phyloP scores from a whole-genome alignment of 2,888 invertebrate genomes.

The Onthophagus sagittarius region DNA sequence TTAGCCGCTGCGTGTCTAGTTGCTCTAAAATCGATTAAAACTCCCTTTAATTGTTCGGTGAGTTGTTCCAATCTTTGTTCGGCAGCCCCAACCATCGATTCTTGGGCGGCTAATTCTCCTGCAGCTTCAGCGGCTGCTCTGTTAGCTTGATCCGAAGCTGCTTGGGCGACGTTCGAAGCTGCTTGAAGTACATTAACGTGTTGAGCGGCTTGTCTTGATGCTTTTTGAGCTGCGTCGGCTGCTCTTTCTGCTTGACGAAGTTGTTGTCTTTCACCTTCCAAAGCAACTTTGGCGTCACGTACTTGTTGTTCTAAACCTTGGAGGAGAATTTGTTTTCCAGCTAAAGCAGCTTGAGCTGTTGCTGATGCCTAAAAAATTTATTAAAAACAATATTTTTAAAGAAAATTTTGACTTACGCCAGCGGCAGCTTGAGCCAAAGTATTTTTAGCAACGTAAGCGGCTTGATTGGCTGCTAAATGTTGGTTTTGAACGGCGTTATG shows the following conservation, averaged over 20 bases:
- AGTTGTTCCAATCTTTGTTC: constrained; percentile 63
- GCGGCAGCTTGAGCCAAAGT: constrained; percentile 73
- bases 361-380: constrained; percentile 55
- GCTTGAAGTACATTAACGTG: constrained; percentile 69
- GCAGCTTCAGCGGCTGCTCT: constrained; percentile 71
- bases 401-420: constrained; percentile 37
- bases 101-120: constrained; percentile 71
- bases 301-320: constrained; percentile 68
- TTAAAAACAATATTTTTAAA: not conserved
- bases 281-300: constrained; percentile 64
- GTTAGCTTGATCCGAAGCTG: constrained; percentile 70
- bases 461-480: constrained; percentile 72
- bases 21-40: constrained; percentile 71
- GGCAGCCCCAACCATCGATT: constrained; percentile 71
- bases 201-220: constrained; percentile 54
- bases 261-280: constrained; percentile 70
- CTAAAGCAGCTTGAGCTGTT: constrained; percentile 51
- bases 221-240: constrained; percentile 67
- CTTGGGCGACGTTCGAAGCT: constrained; percentile 72
- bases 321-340: constrained; percentile 51
- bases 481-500: constrained; percentile 70
- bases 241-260: constrained; percentile 70
- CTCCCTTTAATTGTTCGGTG: constrained; percentile 65
- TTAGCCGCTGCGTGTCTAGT: constrained; percentile 70
- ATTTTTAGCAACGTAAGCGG: constrained; percentile 74